Evolutionary conservation across 2,113 vertebrate genomes (phyloP).

Genomic region (Callipepla squamata): DNA sequence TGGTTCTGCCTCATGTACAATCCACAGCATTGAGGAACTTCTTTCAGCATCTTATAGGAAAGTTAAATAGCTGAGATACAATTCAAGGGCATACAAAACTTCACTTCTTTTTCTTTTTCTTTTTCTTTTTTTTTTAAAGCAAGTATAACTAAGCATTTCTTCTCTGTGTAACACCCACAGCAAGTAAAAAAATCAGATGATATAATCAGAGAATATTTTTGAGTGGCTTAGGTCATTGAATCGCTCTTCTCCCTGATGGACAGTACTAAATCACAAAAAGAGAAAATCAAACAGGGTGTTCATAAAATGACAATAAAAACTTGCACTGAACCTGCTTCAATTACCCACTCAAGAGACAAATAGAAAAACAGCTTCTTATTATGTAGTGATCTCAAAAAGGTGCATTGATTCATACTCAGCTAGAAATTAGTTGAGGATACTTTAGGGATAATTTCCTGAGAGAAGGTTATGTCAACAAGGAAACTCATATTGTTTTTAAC

Average conservation of each 20-base stretch:
- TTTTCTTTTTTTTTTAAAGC: background rate
- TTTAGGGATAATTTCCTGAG: background rate
- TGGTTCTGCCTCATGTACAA: background rate
- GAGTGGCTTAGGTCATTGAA: background rate
- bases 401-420: background rate
- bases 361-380: background rate
- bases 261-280: background rate
- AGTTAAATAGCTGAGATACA: background rate
- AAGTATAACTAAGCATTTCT: background rate
- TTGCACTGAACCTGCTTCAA: background rate
- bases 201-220: background rate
- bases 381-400: conserved; percentile 9
- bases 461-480: background rate
- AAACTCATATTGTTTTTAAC: background rate
- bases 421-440: conserved; percentile 14
- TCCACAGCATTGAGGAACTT: background rate
- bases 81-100: background rate
- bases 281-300: background rate
- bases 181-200: background rate
- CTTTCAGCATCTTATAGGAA: background rate
- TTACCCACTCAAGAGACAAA: background rate
- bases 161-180: background rate
- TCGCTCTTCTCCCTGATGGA: background rate
- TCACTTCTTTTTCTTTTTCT: background rate
- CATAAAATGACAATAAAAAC: background rate